Evolutionary conservation across 1,140 invertebrate genomes (phyloP), one percentile per base, ranked within the genome.

Genomic region (Protaetia brevitarsis): DNA sequence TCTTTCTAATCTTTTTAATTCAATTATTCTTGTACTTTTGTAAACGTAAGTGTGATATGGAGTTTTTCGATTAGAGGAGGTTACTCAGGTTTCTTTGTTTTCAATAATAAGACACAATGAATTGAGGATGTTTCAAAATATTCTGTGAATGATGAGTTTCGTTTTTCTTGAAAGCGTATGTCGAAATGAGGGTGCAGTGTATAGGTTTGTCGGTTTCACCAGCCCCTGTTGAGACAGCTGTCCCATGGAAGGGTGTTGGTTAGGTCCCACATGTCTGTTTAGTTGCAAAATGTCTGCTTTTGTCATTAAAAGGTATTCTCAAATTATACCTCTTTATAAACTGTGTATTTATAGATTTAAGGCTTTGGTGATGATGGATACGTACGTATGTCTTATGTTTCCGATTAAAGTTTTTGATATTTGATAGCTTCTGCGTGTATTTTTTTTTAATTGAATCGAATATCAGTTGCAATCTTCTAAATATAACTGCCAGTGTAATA

Each of bases 271-370:
- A 59, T 59, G 57, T 59, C 57, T 59, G 13, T 31, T 59, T 4
- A n/a, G 26, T 59, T 59, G 57, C 57, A 59, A 59, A 59, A 59
- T 59, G 57, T 59, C 57, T 31, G 57, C 57, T 59, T 59, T 59
- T 59, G 29, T 31, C 11, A 29, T 26, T 59, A 59, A 59, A 29
- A 59, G 8, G 57, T 19, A 31, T 13, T 6, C 30, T 11, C 16
- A 28, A 21, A 21, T 59, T 30, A 29, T 13, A 11, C 26, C 11
- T 13, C 56, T 59, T 7, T 5, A 29, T 8, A 2, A 29, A 13
- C 3, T 59, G 2, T 59, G 3, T 59, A 29, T n/a, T n/a, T 23
- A 51, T 23, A 2, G 10, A 16, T 11, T 16, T 51, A 16, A 1
- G 16, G 6, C 1, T 19, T 16, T 16, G n/a, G 13, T 21, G 7